These are phyloP conservation scores for Sclerurus mexicanus DNA, from an alignment of 2,113 vertebrate species.

Conservation along the genomic window DNA sequence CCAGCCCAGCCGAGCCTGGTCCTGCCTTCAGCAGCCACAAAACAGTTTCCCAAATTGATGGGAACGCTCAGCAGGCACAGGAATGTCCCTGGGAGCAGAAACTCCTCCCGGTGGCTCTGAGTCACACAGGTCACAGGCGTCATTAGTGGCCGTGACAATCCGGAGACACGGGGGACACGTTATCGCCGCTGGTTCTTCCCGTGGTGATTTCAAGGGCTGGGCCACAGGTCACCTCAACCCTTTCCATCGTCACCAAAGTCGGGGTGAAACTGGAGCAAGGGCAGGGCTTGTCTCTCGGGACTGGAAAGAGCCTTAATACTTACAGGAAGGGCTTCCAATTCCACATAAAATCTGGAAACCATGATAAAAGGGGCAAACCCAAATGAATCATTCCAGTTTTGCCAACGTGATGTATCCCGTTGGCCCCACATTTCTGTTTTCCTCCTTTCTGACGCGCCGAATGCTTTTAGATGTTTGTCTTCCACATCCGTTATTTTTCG, in stretches of 20 bases:
- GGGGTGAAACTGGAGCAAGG: neutral
- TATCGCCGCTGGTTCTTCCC: neutral
- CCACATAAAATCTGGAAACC: neutral
- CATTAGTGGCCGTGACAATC: neutral
- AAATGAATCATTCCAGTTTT: neutral
- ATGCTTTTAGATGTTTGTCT: fast-evolving
- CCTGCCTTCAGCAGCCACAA: neutral
- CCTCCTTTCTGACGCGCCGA: neutral
- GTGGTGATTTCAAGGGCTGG: neutral
- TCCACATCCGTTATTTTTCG: neutral
- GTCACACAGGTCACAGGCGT: neutral
- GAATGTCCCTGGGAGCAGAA: neutral
- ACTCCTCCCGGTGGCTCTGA: neutral
- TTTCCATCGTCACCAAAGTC: neutral
- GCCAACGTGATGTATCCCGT: fast-evolving
- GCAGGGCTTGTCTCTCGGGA: neutral
- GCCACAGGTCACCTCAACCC: neutral
- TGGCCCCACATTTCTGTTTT: neutral
- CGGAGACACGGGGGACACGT: neutral
- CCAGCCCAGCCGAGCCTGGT: neutral
- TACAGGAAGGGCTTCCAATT: neutral
- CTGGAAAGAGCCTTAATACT: neutral
- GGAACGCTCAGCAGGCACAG: neutral
- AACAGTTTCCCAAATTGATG: neutral
- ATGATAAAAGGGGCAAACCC: neutral